A percentile compares a stretch with the other conserved stretches of the same genome.
Conservation (phyloP, 2,888 invertebrate species). For the Aleiodes testaceus region DNA sequence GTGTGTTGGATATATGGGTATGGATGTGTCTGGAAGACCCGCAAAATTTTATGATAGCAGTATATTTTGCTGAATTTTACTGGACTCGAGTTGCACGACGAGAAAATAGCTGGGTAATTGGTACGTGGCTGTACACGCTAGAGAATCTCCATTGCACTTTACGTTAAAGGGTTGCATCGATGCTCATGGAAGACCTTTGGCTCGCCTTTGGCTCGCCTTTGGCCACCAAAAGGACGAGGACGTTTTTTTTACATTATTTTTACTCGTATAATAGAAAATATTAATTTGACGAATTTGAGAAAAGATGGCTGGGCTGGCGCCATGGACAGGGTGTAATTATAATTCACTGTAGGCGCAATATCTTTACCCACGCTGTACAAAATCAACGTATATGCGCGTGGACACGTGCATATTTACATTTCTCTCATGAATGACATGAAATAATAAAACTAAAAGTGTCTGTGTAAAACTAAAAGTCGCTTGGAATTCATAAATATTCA, state of each 20-base stretch:
- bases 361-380: conserved; percentile 6
- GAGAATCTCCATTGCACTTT: conserved; percentile 28
- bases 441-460: conserved; percentile 12
- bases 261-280: background rate
- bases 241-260: no score
- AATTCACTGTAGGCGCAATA: conserved; percentile 27
- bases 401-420: conserved; percentile 37
- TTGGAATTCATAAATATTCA: conserved; percentile 26
- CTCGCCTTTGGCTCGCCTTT: no score
- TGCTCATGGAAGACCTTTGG: conserved; percentile 10
- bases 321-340: conserved; percentile 31
- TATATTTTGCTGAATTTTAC: conserved; percentile 38
- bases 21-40: background rate
- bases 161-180: conserved; percentile 8
- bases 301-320: conserved; percentile 33
- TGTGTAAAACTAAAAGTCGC: background rate
- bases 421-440: conserved; percentile 28
- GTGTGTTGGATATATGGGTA: background rate
- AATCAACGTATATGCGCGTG: background rate
- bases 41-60: conserved; percentile 38
- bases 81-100: conserved; percentile 36
- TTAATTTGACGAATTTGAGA: background rate
- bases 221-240: background rate
- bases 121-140: conserved; percentile 33
- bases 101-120: conserved; percentile 34